These are phyloP conservation scores for Steinernema scapterisci DNA, from an alignment of 2,888 invertebrate species.

Conservation along the genomic window DNA sequence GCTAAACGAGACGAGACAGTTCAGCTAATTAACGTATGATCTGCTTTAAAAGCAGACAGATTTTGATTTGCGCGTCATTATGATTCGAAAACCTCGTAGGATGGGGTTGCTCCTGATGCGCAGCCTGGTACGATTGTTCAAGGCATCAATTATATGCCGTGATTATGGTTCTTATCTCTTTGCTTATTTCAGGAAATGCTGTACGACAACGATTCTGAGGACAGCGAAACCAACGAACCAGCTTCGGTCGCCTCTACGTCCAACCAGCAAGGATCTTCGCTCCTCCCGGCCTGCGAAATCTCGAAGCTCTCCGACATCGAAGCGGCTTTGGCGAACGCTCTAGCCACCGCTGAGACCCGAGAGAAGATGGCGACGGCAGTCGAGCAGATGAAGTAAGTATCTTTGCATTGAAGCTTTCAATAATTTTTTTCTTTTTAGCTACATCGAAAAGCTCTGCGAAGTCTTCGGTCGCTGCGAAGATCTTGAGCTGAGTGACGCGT, in stretches of 20 bases:
- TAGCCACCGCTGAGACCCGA: conserved; percentile 85
- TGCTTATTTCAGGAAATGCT: neutral
- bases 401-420: neutral
- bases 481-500: conserved; percentile 87
- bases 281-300: conserved; percentile 88
- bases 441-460: conserved; percentile 90
- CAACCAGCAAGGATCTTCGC: neutral
- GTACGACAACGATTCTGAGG: conserved; percentile 70
- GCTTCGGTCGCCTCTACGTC: neutral
- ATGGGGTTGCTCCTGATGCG: neutral
- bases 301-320: conserved; percentile 91
- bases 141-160: neutral
- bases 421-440: conserved; percentile 68
- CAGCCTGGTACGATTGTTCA: neutral
- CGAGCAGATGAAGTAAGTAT: conserved; percentile 79
- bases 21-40: too few species aligned
- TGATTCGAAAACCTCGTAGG: neutral
- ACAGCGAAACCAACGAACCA: conserved; percentile 72
- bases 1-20: too few species aligned
- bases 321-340: conserved; percentile 75
- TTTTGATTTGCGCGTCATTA: too few species aligned
- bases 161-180: neutral
- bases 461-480: conserved; percentile 97
- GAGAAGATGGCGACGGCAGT: conserved; percentile 91
- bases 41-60: too few species aligned